These are phyloP conservation scores for Pungitius pungitius DNA, from an alignment of 2,113 vertebrate genomes.

Conservation along the genomic window DNA sequence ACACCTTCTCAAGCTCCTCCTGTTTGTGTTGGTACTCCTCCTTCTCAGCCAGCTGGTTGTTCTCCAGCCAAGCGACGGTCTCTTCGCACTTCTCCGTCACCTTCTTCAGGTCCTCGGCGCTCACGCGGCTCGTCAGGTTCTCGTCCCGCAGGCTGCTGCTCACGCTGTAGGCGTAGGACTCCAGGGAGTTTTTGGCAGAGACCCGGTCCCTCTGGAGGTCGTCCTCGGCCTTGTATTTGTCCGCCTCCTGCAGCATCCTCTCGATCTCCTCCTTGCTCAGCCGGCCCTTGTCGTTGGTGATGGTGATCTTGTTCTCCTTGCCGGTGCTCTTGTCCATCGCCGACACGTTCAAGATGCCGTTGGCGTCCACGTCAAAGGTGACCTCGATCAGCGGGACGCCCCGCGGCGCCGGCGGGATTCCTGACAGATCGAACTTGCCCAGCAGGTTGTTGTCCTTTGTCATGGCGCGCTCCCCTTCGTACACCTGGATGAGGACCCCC, in stretches of 20 bases:
- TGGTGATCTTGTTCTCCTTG: conserved; percentile 68
- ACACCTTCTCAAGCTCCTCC: conserved; percentile 64
- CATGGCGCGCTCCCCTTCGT: conserved; percentile 60
- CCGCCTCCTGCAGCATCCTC: conserved; percentile 64
- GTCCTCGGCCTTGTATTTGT: conserved; percentile 61
- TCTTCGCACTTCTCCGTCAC: conserved; percentile 53
- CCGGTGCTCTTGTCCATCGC: conserved; percentile 63
- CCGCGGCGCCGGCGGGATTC: conserved; percentile 50
- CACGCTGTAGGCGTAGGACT: conserved; percentile 61
- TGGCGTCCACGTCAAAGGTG: conserved; percentile 62
- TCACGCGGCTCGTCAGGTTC: conserved; percentile 47
- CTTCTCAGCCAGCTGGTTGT: conserved; percentile 65
- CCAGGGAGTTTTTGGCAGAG: conserved; percentile 63
- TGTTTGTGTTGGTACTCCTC: conserved; percentile 61
- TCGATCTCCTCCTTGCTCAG: conserved; percentile 69
- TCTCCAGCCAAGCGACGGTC: conserved; percentile 57
- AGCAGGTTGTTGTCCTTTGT: conserved; percentile 68
- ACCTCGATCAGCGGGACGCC: conserved; percentile 64
- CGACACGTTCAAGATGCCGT: conserved; percentile 61
- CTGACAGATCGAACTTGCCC: conserved; percentile 59
- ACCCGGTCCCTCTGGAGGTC: conserved; percentile 49
- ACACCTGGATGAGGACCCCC: conserved; percentile 65
- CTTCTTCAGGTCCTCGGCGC: conserved; percentile 50
- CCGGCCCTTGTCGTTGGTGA: conserved; percentile 67
- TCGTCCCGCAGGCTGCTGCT: conserved; percentile 60